Percentiles rank a stretch among this genome's conserved stretches.
Conservation (phyloP, 2,113 vertebrate species). For the Gopherus evgoodei region DNA sequence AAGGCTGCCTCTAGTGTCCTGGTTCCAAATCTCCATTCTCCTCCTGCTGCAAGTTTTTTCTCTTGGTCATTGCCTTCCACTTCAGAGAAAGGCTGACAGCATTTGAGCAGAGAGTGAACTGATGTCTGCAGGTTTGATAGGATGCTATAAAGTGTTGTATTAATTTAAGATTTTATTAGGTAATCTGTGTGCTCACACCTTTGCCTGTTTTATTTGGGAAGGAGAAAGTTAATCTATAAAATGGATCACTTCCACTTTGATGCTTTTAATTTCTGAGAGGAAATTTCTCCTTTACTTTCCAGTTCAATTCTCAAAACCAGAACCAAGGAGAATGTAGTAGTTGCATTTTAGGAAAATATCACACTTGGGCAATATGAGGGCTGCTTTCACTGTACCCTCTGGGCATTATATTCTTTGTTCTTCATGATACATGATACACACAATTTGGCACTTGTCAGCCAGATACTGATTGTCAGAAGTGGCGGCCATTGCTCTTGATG, state of each 20-base stretch:
- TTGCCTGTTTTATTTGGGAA: too few species aligned
- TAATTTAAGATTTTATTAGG: background rate
- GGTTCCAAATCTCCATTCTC: background rate
- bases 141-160: background rate
- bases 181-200: too few species aligned
- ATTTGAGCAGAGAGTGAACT: background rate
- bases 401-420: background rate
- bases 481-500: background rate
- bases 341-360: background rate
- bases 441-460: background rate
- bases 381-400: background rate
- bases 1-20: accelerated
- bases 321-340: background rate
- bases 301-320: background rate
- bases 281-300: background rate
- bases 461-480: background rate
- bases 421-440: background rate
- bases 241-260: background rate
- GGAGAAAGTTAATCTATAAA: background rate
- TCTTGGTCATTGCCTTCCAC: background rate
- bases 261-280: background rate
- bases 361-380: background rate
- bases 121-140: background rate
- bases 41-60: background rate
- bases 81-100: background rate